Evolutionary conservation across 1,140 invertebrate genomes (phyloP).

Genomic region (Aphelinus certus): DNA sequence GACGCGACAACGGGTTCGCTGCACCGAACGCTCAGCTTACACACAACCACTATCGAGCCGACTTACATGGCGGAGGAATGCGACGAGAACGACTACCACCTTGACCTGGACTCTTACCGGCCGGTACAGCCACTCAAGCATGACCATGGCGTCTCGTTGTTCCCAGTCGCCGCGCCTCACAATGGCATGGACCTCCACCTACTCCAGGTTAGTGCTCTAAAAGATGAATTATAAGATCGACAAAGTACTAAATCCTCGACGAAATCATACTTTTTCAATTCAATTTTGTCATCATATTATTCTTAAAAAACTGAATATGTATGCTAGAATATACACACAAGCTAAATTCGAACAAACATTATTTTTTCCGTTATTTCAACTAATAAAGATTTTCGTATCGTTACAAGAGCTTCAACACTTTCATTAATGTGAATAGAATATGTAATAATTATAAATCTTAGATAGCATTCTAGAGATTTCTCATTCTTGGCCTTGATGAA

Average conservation of each 20-base stretch:
- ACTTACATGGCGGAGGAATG: slow-evolving; percentile 67
- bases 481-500: too few relatives aligned
- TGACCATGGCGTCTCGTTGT: slow-evolving; percentile 88
- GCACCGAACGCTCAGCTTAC: slow-evolving; percentile 63
- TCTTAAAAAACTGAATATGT: too few relatives aligned
- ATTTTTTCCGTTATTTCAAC: too few relatives aligned
- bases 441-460: too few relatives aligned
- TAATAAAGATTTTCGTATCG: too few relatives aligned
- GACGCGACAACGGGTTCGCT: slow-evolving; percentile 62
- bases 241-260: neutral
- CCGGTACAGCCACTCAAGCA: slow-evolving; percentile 85
- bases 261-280: neutral
- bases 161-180: slow-evolving; percentile 73
- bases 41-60: slow-evolving; percentile 68
- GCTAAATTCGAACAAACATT: too few relatives aligned
- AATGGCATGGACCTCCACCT: slow-evolving; percentile 80
- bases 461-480: too few relatives aligned
- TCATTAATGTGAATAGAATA: too few relatives aligned
- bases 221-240: too few relatives aligned
- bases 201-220: slow-evolving; percentile 70
- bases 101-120: slow-evolving; percentile 81
- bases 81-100: slow-evolving; percentile 72
- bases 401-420: too few relatives aligned
- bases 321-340: too few relatives aligned
- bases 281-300: too few relatives aligned